phyloP scores from a whole-genome alignment of 2,113 vertebrate genomes.

The Ivindomyrus marchei region DNA sequence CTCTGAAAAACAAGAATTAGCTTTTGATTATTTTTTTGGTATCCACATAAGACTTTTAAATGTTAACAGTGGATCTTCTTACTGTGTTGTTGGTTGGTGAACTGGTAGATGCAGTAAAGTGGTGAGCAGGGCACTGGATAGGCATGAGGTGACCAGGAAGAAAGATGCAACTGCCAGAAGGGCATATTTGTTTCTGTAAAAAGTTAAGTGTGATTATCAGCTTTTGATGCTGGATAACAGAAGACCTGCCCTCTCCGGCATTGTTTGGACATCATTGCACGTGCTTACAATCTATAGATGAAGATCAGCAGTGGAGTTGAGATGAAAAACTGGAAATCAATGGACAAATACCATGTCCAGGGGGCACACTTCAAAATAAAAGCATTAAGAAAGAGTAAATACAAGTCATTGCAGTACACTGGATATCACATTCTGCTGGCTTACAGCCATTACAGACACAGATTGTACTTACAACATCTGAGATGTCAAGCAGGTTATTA shows the following conservation, averaged over 20 bases:
- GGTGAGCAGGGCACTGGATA: conserved; percentile 55
- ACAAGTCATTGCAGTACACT: background rate
- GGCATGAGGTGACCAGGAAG: conserved; percentile 55
- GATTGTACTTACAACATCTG: conserved; percentile 57
- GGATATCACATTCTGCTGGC: background rate
- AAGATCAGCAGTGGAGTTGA: conserved; percentile 63
- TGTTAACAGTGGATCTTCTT: conserved; percentile 23
- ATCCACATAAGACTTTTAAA: background rate
- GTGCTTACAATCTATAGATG: conserved; percentile 57
- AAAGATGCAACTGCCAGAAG: conserved; percentile 48
- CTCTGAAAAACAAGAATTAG: conserved; percentile 44
- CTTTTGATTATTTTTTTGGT: background rate
- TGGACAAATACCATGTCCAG: conserved; percentile 79
- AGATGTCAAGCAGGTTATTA: conserved; percentile 65
- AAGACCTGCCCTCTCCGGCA: background rate
- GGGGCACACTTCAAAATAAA: conserved; percentile 64
- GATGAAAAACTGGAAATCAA: conserved; percentile 76
- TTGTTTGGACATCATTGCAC: background rate
- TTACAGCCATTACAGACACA: background rate
- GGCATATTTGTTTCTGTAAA: conserved; percentile 51
- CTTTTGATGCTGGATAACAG: background rate
- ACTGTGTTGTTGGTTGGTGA: conserved; percentile 57
- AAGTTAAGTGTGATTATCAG: background rate
- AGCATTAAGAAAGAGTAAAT: background rate
- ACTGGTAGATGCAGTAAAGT: conserved; percentile 58